These are phyloP conservation scores for Leptocoma aspasia DNA, from an alignment of 2,113 vertebrate species.

Conservation along the genomic window DNA sequence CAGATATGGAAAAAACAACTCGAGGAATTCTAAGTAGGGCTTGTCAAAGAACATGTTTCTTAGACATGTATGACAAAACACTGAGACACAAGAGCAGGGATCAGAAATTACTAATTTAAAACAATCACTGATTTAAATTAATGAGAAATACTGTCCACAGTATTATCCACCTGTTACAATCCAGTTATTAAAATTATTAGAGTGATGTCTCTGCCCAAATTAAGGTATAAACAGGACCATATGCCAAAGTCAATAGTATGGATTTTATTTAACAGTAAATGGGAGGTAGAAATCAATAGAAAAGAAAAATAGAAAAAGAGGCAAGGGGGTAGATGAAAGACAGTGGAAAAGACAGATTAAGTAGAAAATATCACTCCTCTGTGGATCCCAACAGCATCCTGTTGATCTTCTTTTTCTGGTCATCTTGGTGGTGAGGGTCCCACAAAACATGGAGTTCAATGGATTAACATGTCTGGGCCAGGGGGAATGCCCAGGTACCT, in stretches of 20 bases:
- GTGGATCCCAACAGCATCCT: neutral
- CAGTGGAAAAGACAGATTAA: neutral
- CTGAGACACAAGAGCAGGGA: neutral
- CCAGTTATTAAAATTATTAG: neutral
- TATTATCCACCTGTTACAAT: neutral
- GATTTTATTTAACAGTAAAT: neutral
- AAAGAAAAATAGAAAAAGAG: neutral
- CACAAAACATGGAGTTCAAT: accelerated
- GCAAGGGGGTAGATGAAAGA: neutral
- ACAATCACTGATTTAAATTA: neutral
- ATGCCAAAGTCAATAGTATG: neutral
- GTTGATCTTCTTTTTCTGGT: neutral
- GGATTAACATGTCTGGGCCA: neutral
- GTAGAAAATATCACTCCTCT: neutral
- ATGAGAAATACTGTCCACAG: neutral
- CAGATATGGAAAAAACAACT: neutral
- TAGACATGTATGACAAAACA: neutral
- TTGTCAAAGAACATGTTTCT: neutral
- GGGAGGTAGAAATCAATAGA: neutral
- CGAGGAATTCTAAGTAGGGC: neutral
- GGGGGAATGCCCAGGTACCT: neutral
- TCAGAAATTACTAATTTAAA: neutral
- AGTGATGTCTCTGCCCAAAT: accelerated
- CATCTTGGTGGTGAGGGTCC: neutral
- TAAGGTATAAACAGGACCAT: neutral